Conservation (phyloP, 1,140 invertebrate genomes). For the Drosophila punjabiensis region DNA sequence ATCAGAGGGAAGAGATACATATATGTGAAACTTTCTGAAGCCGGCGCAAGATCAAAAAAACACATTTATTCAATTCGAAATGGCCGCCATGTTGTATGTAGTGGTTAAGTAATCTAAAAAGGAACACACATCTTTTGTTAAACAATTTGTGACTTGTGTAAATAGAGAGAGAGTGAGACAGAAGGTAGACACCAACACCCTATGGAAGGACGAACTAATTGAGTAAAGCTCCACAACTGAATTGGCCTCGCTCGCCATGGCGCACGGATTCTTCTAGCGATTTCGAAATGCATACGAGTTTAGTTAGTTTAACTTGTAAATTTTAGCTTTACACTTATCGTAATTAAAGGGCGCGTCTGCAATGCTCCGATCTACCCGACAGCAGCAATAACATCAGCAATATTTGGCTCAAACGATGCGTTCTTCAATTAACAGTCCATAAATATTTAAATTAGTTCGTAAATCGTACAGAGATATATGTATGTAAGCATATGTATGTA, state of each 20-base stretch:
- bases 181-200: conserved; percentile 37
- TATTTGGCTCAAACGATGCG: conserved; percentile 36
- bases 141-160: conserved; percentile 79
- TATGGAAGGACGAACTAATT: conserved; percentile 52
- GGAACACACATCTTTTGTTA: conserved; percentile 59
- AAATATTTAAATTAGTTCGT: conserved; percentile 82
- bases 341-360: conserved; percentile 66
- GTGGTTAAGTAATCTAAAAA: conserved; percentile 66
- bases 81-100: conserved; percentile 77
- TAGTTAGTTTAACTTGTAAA: conserved; percentile 84
- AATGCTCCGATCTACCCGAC: conserved; percentile 7
- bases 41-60: conserved; percentile 57
- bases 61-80: conserved; percentile 39
- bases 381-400: conserved; percentile 37
- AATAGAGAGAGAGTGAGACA: conserved; percentile 69
- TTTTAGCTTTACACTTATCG: conserved; percentile 77
- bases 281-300: conserved; percentile 74
- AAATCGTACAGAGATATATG: conserved; percentile 70
- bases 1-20: conserved; percentile 26
- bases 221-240: conserved; percentile 44
- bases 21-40: conserved; percentile 30
- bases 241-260: conserved; percentile 49
- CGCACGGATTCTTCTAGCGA: conserved; percentile 63
- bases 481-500: conserved; percentile 41
- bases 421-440: conserved; percentile 79